These are phyloP conservation scores for Mamestra brassicae DNA, from an alignment of 2,888 invertebrate species.

Conservation along the genomic window DNA sequence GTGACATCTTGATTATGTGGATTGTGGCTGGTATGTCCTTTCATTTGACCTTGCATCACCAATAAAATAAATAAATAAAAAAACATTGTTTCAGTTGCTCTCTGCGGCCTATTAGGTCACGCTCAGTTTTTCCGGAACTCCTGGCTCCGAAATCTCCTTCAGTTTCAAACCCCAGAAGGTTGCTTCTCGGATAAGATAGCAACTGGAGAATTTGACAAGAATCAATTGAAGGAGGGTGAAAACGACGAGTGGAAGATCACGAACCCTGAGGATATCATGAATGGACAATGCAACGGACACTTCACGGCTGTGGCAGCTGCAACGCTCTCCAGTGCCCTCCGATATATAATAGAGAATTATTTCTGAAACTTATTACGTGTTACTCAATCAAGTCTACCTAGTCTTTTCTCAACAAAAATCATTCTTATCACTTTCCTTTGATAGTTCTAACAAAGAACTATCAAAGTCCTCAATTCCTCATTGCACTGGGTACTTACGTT, in stretches of 20 bases:
- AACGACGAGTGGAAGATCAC: background rate
- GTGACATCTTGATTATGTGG: no score
- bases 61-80: background rate
- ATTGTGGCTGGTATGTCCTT: background rate
- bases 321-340: conserved; percentile 64
- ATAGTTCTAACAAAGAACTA: no score
- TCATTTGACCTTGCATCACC: background rate
- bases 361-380: conserved; percentile 19
- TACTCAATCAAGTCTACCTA: no score
- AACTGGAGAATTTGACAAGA: conserved; percentile 7
- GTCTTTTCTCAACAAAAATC: no score
- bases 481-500: no score
- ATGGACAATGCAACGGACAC: conserved; percentile 69
- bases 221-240: background rate
- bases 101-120: conserved; percentile 76
- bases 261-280: conserved; percentile 31
- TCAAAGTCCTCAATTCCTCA: no score
- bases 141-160: conserved; percentile 72
- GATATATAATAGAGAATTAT: conserved; percentile 70
- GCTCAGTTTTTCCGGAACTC: conserved; percentile 70
- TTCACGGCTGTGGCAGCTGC: conserved; percentile 71
- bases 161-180: conserved; percentile 72
- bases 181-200: conserved; percentile 68
- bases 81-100: conserved; percentile 68
- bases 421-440: no score